A percentile compares a stretch with the other conserved stretches of the same genome.
Conservation (phyloP, 2,888 invertebrate species). For the Lamellibrachia satsuma region DNA sequence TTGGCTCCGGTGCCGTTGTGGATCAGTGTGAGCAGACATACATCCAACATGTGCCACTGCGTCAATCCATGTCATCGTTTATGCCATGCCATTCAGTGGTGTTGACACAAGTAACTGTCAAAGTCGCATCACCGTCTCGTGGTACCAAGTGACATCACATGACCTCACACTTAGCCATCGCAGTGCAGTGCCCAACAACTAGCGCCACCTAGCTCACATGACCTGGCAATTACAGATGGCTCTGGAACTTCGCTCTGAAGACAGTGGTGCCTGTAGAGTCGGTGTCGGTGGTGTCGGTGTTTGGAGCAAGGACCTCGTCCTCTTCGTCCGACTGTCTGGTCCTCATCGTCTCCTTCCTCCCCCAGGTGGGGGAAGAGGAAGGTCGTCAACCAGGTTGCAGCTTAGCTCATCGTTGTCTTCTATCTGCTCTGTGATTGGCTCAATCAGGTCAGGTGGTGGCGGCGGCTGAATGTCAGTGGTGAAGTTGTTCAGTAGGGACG, state of each 20-base stretch:
- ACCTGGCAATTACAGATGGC: background rate
- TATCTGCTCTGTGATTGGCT: background rate
- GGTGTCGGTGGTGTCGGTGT: slow-evolving; percentile 22
- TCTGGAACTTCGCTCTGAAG: background rate
- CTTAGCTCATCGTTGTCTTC: background rate
- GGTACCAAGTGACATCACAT: no score
- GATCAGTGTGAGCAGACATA: no score
- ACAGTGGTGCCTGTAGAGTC: slow-evolving; percentile 21
- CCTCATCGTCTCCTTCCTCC: background rate
- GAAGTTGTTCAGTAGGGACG: background rate
- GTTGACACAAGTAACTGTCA: background rate
- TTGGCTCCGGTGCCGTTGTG: background rate
- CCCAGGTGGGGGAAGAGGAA: background rate
- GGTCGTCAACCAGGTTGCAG: background rate
- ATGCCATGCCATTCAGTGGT: background rate
- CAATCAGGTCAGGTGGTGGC: slow-evolving; percentile 1
- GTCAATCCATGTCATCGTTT: background rate
- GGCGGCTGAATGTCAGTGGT: background rate
- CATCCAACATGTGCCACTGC: background rate
- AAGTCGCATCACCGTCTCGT: background rate
- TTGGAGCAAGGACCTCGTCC: background rate
- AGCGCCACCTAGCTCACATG: background rate
- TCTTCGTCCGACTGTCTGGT: background rate
- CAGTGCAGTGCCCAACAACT: background rate
- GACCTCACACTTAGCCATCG: background rate